These are phyloP conservation scores for Hyaena hyaena DNA, from an alignment of 2,113 vertebrate genomes.

Conservation along the genomic window DNA sequence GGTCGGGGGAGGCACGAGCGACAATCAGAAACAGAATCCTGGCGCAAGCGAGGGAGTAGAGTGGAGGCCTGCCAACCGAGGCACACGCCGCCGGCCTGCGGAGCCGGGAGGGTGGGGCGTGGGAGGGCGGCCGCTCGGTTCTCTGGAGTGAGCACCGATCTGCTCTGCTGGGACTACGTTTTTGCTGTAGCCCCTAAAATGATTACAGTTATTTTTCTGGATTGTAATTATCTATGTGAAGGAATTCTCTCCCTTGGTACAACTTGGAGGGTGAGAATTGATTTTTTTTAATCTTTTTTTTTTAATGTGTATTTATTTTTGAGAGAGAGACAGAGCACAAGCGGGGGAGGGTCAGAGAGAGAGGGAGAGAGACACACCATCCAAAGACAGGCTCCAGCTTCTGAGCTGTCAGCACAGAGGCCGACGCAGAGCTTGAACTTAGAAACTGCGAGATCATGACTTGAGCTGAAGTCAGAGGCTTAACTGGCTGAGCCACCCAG, in stretches of 20 bases:
- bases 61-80: neutral
- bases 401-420: no score
- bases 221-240: slow-evolving; percentile 47
- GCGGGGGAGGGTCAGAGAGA: no score
- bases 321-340: no score
- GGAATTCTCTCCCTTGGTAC: slow-evolving; percentile 20
- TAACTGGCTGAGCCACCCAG: no score
- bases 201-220: neutral
- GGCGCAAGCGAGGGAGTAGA: neutral
- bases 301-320: no score
- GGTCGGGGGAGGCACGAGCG: neutral
- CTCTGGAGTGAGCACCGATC: neutral
- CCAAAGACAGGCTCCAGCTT: no score
- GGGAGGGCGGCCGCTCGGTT: neutral
- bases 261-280: slow-evolving; percentile 27
- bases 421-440: no score
- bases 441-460: no score
- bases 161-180: neutral
- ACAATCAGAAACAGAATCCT: neutral
- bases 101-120: neutral
- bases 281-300: neutral
- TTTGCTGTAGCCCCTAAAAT: slow-evolving; percentile 8
- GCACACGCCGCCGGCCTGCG: neutral
- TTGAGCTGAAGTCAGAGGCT: no score
- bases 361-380: no score